Evolutionary conservation across 2,888 invertebrate genomes (phyloP), one percentile per base, ranked within the genome.

Genomic region (Cyrtodaria siliqua): DNA sequence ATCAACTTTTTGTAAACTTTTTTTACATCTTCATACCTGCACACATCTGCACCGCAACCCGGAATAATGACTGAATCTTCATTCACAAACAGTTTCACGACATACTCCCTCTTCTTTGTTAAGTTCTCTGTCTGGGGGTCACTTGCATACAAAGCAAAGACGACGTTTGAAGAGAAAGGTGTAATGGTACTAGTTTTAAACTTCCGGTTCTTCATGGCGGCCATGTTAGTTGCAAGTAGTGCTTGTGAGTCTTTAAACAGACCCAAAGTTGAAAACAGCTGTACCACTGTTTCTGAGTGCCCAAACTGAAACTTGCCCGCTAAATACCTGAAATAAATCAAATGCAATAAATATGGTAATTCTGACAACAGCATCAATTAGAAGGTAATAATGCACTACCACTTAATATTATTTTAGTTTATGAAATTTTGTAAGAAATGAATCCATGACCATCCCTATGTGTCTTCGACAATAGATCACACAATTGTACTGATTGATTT

Each of bases 141-240:
- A 83, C 92, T 93, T 33, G 89, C 82, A 73, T 91, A 91, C 26
- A 92, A 74, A 16, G 92, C 89, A 59, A 93, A 82, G 18, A 85
- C 90, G 2, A 93, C 50, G 83, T 93, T 93, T 29, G 91, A 82
- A n/a, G 89, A 86, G 72, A 92, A 93, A 0, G 93, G 91, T 18
- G 82, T 52, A 24, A 93, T 89, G 3, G 81, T 53, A 40, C 91
- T 89, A 12, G 92, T 86, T 8, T 87, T 87, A 86, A 93, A 93
- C 56, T 85, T 71, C 3, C 93, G 84, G 33, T 86, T 59, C 4
- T 73, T 68, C 47, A 86, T 83, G 16, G 81, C 53, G 2, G 84
- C 71, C 61, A 81, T 91, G 68, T 90, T 91, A 23, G 89, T 84
- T 2, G 92, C 89, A 16, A 70, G 79, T 2, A 92, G 86, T 0